Percentiles rank a stretch among this genome's conserved stretches.
phyloP scores from a whole-genome alignment of 2,888 invertebrate genomes.

The Rhogogaster chlorosoma region DNA sequence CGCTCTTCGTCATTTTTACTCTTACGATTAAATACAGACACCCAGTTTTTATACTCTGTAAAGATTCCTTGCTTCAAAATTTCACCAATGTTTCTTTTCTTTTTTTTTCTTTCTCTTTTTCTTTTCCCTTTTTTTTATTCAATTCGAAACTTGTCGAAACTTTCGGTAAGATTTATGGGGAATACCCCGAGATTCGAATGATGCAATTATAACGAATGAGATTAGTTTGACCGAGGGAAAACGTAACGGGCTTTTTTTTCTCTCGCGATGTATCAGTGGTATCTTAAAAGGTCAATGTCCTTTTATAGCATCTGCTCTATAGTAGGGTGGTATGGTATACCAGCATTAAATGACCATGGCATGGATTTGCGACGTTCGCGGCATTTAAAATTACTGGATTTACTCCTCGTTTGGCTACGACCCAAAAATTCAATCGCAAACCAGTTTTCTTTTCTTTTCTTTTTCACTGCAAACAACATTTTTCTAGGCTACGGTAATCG shows the following conservation, averaged over 20 bases:
- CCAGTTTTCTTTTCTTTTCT: background rate
- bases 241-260: background rate
- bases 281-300: conserved; percentile 41
- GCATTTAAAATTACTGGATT: conserved; percentile 27
- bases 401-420: conserved; percentile 29
- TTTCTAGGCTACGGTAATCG: background rate
- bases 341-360: conserved; percentile 35
- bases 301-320: conserved; percentile 37
- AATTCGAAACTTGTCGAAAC: background rate
- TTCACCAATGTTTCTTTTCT: background rate
- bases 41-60: background rate
- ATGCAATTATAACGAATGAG: background rate
- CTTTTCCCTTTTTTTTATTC: background rate
- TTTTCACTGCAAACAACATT: background rate
- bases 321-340: conserved; percentile 16
- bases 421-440: conserved; percentile 38
- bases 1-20: background rate
- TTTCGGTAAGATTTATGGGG: background rate
- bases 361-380: conserved; percentile 25
- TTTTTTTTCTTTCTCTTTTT: background rate
- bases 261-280: background rate
- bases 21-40: background rate
- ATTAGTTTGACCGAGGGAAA: conserved; percentile 6
- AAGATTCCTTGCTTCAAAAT: background rate
- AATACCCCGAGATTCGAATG: background rate